Base-by-base conservation (phyloP, 2,797 vertebrate species). In the Naso thynnoides region DNA sequence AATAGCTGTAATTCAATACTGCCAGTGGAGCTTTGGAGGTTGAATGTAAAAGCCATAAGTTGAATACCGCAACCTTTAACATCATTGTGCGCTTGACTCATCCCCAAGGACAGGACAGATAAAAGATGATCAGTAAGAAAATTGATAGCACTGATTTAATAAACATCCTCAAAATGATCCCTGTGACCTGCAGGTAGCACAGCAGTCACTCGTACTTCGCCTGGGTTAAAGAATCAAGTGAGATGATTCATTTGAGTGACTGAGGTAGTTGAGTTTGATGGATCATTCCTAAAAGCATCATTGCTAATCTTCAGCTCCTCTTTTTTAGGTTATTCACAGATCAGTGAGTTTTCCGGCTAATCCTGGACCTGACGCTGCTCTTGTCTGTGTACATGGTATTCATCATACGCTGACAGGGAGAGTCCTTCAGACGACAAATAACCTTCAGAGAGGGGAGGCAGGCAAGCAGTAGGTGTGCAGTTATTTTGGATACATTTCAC, bases 311-410 rank as follows among this genome's bases (percentile, higher is more conserved):
- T 96, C 96, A 91, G 96, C 96, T 97, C 96, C 97, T 98, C 97
- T 98, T 98, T 98, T 98, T 99, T 98, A 97, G 98, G 97, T 99
- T 99, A 98, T 99, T 99, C 97, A 99, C 97, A 99, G 98, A 99
- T 99, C 98, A 99, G 97, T 99, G 96, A 95, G 96, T 98, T 99
- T 99, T 98, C 97, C 95, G 90, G 97, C 97, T 98, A 98, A 99
- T 99, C 98, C 96, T 93, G 95, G 96, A 96, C 96, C 95, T 97
- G 97, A 97, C 96, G 96, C 96, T 95, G 96, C 96, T 97, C 96
- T 89, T 97, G 96, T 98, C 97, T 98, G 96, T 96, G 96, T 97
- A 98, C 97, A 97, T 96, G 96, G 97, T 97, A 99, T 99, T 99
- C 97, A 99, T 99, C 98, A 99, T 97, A 93, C 95, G 93, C 97